Conservation (phyloP, 2,113 vertebrate genomes). For the Zosterops lateralis region DNA sequence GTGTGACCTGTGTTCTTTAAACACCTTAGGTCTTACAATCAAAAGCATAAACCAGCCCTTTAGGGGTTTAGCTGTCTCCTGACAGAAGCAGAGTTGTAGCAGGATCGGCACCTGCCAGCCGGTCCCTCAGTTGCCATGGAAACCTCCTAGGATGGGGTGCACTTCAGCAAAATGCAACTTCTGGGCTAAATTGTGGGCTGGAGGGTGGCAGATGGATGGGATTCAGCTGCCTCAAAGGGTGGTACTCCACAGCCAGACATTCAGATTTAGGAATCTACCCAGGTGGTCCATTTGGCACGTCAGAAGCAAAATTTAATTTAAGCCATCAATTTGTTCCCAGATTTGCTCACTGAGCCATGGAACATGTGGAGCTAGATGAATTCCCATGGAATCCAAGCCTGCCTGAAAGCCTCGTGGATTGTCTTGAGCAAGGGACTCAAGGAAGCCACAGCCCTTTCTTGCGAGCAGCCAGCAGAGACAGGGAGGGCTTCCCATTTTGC, state of each 20-base stretch:
- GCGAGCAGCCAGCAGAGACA: background rate
- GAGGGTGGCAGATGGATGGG: background rate
- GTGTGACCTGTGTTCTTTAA: background rate
- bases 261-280: background rate
- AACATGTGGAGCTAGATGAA: background rate
- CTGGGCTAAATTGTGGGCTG: background rate
- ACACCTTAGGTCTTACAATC: background rate
- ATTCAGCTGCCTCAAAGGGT: background rate
- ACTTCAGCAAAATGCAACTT: background rate
- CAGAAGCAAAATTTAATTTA: background rate
- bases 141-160: background rate
- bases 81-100: background rate
- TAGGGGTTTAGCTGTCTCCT: background rate
- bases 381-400: background rate
- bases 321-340: background rate
- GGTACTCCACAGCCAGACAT: background rate
- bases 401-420: background rate
- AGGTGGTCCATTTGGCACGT: background rate
- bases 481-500: background rate
- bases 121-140: background rate
- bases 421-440: accelerated
- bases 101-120: background rate
- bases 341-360: background rate
- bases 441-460: background rate
- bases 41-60: background rate